Conservation (phyloP, 2,113 vertebrate genomes). For the Delphinus delphis region DNA sequence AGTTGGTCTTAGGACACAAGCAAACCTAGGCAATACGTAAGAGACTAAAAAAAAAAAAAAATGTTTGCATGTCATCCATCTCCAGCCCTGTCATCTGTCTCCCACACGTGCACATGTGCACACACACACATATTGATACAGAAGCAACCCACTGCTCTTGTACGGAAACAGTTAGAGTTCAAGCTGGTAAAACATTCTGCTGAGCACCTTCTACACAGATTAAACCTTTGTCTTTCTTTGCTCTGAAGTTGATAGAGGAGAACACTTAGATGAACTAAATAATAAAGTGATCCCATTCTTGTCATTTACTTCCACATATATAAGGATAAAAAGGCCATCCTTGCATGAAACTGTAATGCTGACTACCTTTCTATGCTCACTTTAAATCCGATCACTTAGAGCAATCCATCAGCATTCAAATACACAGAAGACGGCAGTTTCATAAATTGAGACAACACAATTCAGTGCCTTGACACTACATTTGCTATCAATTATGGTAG, state of each 20-base stretch:
- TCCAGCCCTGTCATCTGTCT: neutral
- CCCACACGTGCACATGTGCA: rapidly evolving
- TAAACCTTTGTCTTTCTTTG: constrained; percentile 53
- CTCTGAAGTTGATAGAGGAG: constrained; percentile 32
- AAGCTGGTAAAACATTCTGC: neutral
- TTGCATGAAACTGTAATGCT: constrained; percentile 43
- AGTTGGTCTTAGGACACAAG: neutral
- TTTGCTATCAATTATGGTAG: constrained; percentile 36
- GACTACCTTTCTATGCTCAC: constrained; percentile 57
- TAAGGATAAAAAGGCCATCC: constrained; percentile 48
- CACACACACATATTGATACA: neutral
- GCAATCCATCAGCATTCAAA: constrained; percentile 49
- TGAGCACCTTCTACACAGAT: neutral
- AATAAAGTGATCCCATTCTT: constrained; percentile 68
- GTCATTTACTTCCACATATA: constrained; percentile 55
- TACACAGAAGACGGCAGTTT: neutral
- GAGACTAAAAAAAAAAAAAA: neutral
- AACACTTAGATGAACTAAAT: constrained; percentile 52
- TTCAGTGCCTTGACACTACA: neutral
- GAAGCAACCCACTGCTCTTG: neutral
- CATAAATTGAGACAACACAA: constrained; percentile 48
- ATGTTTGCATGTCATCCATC: neutral
- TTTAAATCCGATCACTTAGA: constrained; percentile 54
- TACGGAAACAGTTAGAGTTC: neutral
- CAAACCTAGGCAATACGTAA: neutral